Evolutionary conservation across 2,888 invertebrate genomes (phyloP).

Genomic region (Myathropa florea): DNA sequence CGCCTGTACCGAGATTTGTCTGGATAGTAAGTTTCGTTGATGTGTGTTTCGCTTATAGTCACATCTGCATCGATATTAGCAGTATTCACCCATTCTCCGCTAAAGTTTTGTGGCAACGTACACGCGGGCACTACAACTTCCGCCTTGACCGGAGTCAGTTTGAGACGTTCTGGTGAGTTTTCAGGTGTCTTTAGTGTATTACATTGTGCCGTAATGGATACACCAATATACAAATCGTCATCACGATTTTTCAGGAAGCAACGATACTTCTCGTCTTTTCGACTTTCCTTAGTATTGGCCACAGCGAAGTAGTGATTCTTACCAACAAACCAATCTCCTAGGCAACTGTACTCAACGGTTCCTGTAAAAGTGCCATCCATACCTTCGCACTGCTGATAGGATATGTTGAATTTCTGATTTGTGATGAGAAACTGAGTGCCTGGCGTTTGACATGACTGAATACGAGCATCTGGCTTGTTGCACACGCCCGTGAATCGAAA

Average conservation of each 20-base stretch:
- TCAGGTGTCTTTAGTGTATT: conserved; percentile 95
- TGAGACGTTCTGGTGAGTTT: conserved; percentile 93
- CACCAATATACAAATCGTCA: conserved; percentile 94
- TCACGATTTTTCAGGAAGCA: conserved; percentile 97
- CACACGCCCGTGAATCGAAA: conserved; percentile 96
- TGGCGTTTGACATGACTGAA: conserved; percentile 96
- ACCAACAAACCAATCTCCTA: conserved; percentile 97
- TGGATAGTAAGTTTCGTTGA: conserved; percentile 96
- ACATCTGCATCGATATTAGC: conserved; percentile 98
- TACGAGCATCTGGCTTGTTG: conserved; percentile 92
- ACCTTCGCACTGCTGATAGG: conserved; percentile 93
- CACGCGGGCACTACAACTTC: conserved; percentile 96
- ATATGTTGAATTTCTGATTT: conserved; percentile 97
- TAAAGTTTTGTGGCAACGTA: conserved; percentile 94
- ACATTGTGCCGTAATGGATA: conserved; percentile 96
- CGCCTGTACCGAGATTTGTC: conserved; percentile 93
- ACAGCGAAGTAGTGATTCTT: conserved; percentile 98
- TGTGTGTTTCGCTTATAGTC: conserved; percentile 96
- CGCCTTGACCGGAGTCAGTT: conserved; percentile 92
- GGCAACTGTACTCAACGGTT: conserved; percentile 94
- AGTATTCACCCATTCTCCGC: conserved; percentile 98
- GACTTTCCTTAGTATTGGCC: conserved; percentile 97
- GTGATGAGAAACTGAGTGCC: conserved; percentile 97
- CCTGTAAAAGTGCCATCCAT: conserved; percentile 95
- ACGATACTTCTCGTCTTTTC: conserved; percentile 96